These are phyloP conservation scores for Drosophila pseudotakahashii DNA, from an alignment of 2,888 invertebrate genomes.

Conservation along the genomic window DNA sequence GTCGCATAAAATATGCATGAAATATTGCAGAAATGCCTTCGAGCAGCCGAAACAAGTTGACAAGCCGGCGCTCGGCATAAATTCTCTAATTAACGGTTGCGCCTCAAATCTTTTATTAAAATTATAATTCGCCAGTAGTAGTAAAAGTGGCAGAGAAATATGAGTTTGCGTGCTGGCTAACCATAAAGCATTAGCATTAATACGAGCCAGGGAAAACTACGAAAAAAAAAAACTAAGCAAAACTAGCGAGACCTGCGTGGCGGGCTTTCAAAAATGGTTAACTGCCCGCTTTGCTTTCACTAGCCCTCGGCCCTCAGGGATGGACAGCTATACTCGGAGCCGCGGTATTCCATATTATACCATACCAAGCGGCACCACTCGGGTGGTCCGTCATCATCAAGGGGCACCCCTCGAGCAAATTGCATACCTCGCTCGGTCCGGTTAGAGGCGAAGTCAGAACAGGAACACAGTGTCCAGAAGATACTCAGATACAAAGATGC, in stretches of 20 bases:
- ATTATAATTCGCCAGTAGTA: slow-evolving; percentile 54
- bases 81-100: slow-evolving; percentile 75
- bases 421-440: slow-evolving; percentile 48
- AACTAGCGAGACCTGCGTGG: slow-evolving; percentile 49
- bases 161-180: slow-evolving; percentile 61
- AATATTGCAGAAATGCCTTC: slow-evolving; percentile 49
- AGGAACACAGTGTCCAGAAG: slow-evolving; percentile 47
- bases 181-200: slow-evolving; percentile 67
- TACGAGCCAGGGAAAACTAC: slow-evolving; percentile 32
- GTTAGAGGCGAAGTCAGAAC: slow-evolving; percentile 32
- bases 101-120: slow-evolving; percentile 59
- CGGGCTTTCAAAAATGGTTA: slow-evolving; percentile 33
- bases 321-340: neutral
- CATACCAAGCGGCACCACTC: slow-evolving; percentile 15
- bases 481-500: slow-evolving; percentile 29
- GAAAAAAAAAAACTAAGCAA: slow-evolving; percentile 18
- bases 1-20: slow-evolving; percentile 43
- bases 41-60: slow-evolving; percentile 66
- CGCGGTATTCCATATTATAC: neutral
- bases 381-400: slow-evolving; percentile 61
- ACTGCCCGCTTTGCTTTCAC: slow-evolving; percentile 52
- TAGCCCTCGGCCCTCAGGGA: slow-evolving; percentile 15
- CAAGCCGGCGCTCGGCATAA: slow-evolving; percentile 66
- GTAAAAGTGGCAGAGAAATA: slow-evolving; percentile 63
- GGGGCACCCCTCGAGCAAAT: slow-evolving; percentile 63